Conservation (phyloP, 2,888 invertebrate genomes). For the Parelbella ahira region DNA sequence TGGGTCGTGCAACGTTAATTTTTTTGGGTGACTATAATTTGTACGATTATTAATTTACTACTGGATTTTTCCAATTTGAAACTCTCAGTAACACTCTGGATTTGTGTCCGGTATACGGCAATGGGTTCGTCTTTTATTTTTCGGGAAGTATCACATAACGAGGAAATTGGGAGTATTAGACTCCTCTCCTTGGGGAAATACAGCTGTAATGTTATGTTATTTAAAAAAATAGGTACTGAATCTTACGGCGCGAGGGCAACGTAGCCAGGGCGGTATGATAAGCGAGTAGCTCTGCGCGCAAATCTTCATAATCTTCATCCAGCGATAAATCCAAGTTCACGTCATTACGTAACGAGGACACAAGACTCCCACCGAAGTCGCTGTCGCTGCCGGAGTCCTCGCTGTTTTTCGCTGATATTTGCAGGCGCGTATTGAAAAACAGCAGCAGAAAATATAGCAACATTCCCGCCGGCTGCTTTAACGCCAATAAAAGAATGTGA, state of each 20-base stretch:
- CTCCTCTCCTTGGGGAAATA: not conserved
- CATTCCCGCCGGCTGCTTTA: slow-evolving; percentile 41
- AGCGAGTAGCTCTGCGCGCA: slow-evolving; percentile 64
- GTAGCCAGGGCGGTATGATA: slow-evolving; percentile 59
- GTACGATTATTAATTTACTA: no score
- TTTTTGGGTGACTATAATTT: no score
- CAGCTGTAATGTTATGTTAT: no score
- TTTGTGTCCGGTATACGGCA: no score
- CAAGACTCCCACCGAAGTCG: slow-evolving; percentile 43
- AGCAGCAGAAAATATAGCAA: slow-evolving; percentile 40
- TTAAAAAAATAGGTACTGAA: no score
- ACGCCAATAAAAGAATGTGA: slow-evolving; percentile 30
- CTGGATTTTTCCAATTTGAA: no score
- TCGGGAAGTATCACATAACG: no score
- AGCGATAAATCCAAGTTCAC: slow-evolving; percentile 58
- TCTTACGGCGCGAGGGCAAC: slow-evolving; percentile 34
- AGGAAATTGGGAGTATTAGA: no score
- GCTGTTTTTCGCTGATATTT: slow-evolving; percentile 1
- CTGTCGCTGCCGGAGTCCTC: slow-evolving; percentile 27
- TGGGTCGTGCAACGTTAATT: no score
- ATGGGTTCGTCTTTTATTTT: no score
- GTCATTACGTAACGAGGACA: slow-evolving; percentile 50
- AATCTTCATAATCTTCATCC: slow-evolving; percentile 69
- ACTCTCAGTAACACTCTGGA: no score
- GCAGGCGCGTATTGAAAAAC: slow-evolving; percentile 24